A percentile compares a stretch with the other conserved stretches of the same genome.
phyloP scores from a whole-genome alignment of 2,888 invertebrate genomes.

The Patella ulyssiponensis region DNA sequence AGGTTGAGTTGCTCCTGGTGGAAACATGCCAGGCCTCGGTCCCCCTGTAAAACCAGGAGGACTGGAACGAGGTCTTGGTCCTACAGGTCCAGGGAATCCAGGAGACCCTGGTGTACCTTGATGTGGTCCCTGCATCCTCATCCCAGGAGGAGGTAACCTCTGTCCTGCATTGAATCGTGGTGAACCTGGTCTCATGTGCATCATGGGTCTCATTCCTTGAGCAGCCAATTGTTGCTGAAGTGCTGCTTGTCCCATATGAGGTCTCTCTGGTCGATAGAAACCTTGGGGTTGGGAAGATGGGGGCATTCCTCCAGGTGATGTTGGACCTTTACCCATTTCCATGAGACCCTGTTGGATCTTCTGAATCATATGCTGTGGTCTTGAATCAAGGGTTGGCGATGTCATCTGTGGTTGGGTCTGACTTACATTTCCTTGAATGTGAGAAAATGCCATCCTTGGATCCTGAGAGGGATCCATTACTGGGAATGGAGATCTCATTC shows the following conservation, averaged over 20 bases:
- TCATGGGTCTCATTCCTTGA: slow-evolving; percentile 22
- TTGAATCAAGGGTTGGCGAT: slow-evolving; percentile 6
- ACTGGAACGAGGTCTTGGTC: slow-evolving; percentile 12
- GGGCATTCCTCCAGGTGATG: slow-evolving; percentile 10
- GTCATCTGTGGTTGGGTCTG: slow-evolving; percentile 6
- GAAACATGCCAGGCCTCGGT: slow-evolving; percentile 3
- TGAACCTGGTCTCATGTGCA: slow-evolving; percentile 30
- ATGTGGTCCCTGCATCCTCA: slow-evolving; percentile 36
- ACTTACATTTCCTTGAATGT: slow-evolving; percentile 26
- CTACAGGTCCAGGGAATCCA: slow-evolving; percentile 26
- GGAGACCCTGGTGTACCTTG: slow-evolving; percentile 27
- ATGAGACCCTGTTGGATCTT: slow-evolving; percentile 15
- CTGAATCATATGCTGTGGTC: slow-evolving; percentile 13
- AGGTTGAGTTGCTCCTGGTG: slow-evolving; percentile 26
- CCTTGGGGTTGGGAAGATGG: slow-evolving; percentile 18
- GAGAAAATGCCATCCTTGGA: neutral
- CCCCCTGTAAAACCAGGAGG: neutral
- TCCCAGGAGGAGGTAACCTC: slow-evolving; percentile 39
- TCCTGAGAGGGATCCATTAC: slow-evolving; percentile 13
- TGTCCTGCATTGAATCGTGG: slow-evolving; percentile 37
- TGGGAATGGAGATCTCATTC: slow-evolving; percentile 43
- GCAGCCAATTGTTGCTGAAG: slow-evolving; percentile 37
- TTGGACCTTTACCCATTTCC: slow-evolving; percentile 20
- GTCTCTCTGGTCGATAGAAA: neutral
- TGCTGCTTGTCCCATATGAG: slow-evolving; percentile 24